Base-by-base conservation (phyloP, 2,888 invertebrate species). In the Andrena praecox region DNA sequence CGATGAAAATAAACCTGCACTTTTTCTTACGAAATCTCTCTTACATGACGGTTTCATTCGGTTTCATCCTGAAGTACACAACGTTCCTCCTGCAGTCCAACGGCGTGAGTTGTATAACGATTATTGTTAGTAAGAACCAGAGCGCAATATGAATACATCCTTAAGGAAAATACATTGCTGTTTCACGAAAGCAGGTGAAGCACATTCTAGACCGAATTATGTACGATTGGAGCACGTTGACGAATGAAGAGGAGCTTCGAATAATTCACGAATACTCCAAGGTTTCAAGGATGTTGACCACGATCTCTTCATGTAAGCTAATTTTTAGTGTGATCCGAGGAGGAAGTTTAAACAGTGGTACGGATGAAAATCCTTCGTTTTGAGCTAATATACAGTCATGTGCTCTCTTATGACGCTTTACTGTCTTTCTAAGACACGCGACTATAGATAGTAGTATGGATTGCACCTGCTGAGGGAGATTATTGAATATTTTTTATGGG, bases 181-280 rank as follows among this genome's bases (percentile, higher is more conserved):
- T 67, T 52, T 20, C 52, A 12, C 4, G 12, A 42, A 4, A 5
- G 54, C 24, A 82, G 79, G 12, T 71, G 12, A 71, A 67, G 1
- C 7, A 35, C 20, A 1, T 82, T n/a, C 20, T 75, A 24, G 56
- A 71, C n/a, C 16, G 16, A 52, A 16, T 82, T 7, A 20, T 35
- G 31, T 29, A 33, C 31, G 76, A 82, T 16, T 82, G 80, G 80
- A 68, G 35, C 8, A 16, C 16, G 0, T 52, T 82, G 29, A n/a
- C 63, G 16, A 63, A 75, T 20, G 70, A 76, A 27, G 60, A 50
- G 4, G 80, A 82, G 31, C 66, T 71, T 27, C 60, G 67, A 7
- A 80, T 80, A 64, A 56, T 76, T 10, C 33, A 69, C 20, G 60
- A 73, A 24, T 75, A 75, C 31, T 33, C 63, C 31, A 31, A 54